Percentiles rank a stretch among this genome's conserved stretches.
Evolutionary conservation across 2,113 vertebrate species (phyloP).

Genomic region (Ceratotherium simum): DNA sequence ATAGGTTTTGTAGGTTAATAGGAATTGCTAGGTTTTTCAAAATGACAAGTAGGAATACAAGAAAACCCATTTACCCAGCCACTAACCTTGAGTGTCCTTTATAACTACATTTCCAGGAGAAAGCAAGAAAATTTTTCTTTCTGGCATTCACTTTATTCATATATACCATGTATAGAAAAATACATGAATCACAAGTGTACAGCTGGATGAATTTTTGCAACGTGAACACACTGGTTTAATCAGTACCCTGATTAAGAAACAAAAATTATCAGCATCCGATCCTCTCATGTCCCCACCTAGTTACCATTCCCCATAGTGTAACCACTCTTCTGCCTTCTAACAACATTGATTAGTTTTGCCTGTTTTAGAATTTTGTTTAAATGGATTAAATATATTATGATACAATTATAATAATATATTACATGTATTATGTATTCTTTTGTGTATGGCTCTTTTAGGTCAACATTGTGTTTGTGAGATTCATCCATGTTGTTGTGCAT

Average conservation of each 20-base stretch:
- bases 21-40: background rate
- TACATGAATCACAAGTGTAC: background rate
- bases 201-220: constrained; percentile 51
- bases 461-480: background rate
- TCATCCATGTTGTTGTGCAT: background rate
- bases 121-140: constrained; percentile 4
- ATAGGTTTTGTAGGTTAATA: background rate
- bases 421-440: background rate
- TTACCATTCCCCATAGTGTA: background rate
- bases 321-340: constrained; percentile 39
- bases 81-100: background rate
- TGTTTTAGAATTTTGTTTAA: constrained; percentile 46
- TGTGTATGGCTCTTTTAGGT: background rate
- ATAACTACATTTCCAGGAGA: constrained; percentile 30
- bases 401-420: too few relatives aligned
- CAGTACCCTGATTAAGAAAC: constrained; percentile 34
- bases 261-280: background rate
- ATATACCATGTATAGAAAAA: background rate
- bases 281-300: background rate
- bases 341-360: constrained; percentile 9
- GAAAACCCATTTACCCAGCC: background rate
- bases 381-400: background rate
- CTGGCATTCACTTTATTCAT: constrained; percentile 39
- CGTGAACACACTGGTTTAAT: constrained; percentile 46
- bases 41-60: background rate